Base-by-base conservation (phyloP, 2,113 vertebrate species). In the Gymnarchus niloticus region DNA sequence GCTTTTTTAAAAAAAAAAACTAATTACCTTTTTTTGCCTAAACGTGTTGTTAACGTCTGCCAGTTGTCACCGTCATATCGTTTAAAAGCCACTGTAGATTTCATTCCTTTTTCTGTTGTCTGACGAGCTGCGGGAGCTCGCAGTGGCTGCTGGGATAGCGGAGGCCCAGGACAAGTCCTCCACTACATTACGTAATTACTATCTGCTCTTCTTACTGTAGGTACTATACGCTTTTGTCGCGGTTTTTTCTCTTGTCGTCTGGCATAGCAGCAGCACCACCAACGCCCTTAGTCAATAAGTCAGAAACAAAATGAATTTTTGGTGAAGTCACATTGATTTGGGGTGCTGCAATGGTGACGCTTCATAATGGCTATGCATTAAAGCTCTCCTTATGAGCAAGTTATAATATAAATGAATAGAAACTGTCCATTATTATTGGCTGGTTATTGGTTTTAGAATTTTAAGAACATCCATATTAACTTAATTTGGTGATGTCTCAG, bases 141-240 rank as follows among this genome's bases (percentile, higher is more conserved):
- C 92, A 28, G 88, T 92, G 95, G 90, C 94, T 95, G 91, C 92
- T 91, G 93, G 95, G 95, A 95, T 52, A 56, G 81, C 44, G 83
- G 90, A 92, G 88, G 88, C 59, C 91, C 61, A n/a, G 46, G 81
- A 23, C 84, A 86, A 84, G 86, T 90, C 88, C 87, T 80, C 86
- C 86, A 85, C 84, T 23, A 59, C 83, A 87, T 87, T 90, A 93
- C 85, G 89, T 91, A 88, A 92, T 83, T 48, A 65, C n/a, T 9
- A 81, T 83, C n/a, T 6, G 33, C 65, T 69, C 14, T 33, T 10
- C 28, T 33, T 54, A n/a, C n/a, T n/a, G n/a, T n/a, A 83, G 85
- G 89, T 56, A 17, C 52, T n/a, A 85, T 21, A 49, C 23, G 10
- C n/a, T 56, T 78, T 44, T 25, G 52, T 28, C 17, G 1, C 56